Base-by-base conservation (phyloP, 2,888 invertebrate species). In the Iselma pallidipennis region DNA sequence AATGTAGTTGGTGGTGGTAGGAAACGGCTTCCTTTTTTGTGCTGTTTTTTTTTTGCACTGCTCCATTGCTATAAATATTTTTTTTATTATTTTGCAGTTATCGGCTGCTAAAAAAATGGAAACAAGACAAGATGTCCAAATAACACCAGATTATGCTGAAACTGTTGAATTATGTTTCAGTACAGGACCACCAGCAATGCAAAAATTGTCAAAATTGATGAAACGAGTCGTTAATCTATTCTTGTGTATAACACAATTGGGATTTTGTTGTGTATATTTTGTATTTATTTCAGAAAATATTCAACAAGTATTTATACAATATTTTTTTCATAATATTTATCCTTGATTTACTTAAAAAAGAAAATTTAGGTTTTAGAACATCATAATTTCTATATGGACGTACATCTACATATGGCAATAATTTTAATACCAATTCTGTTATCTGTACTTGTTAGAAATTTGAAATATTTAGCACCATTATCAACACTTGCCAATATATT, bases 221-320 rank as follows among this genome's bases (percentile, higher is more conserved):
- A 88, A 89, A 82, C 84, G 83, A 29, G 74, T 89, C 59, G 93
- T 97, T 64, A 95, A 96, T 81, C 75, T 88, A 12, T 96, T 96
- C 83, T 87, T 98, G 57, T 93, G 95, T 80, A 85, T 96, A 59
- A 98, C 98, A n/a, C 98, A 98, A 83, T 85, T 98, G 64, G 98
- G 98, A 63, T 98, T 98, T 83, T 98, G 98, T 82, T 97, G 96
- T 80, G 94, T 98, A 26, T 98, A 98, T 82, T 92, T 97, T 74
- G 94, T 98, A 16, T 98, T 98, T 80, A 92, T 98, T 69, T 91
- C 96, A 10, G 89, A 90, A 65, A 96, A 95, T 80, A 80, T 94
- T 63, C 86, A 91, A 81, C 88, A 91, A 87, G 92, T 91, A 77
- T 78, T 74, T 21, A 16, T 10, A 10, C 6, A n/a, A 12, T 53